These are phyloP conservation scores for Vandiemenella viatica DNA, from an alignment of 2,888 invertebrate genomes.

Conservation along the genomic window DNA sequence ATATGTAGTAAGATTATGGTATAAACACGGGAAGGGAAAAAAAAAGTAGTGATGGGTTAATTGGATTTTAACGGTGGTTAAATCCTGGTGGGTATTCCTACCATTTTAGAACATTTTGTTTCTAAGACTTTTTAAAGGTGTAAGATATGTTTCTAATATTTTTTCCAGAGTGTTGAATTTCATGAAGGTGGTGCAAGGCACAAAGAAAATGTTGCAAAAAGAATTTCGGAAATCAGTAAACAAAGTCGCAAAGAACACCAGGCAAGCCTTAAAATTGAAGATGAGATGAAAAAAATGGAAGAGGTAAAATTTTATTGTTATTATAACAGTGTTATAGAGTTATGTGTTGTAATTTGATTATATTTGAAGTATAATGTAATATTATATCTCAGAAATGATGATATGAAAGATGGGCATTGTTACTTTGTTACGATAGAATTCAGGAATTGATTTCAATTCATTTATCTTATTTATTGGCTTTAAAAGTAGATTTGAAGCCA, in stretches of 20 bases:
- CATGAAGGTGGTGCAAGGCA: constrained; percentile 88
- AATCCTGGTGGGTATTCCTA: background rate
- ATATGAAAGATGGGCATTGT: too few relatives aligned
- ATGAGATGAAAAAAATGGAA: constrained; percentile 77
- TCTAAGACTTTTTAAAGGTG: background rate
- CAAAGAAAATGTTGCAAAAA: constrained; percentile 78
- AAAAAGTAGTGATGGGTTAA: too few relatives aligned
- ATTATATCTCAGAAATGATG: too few relatives aligned
- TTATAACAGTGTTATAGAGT: background rate
- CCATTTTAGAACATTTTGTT: background rate
- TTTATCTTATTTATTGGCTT: too few relatives aligned
- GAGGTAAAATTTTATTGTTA: constrained; percentile 30
- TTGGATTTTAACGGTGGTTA: too few relatives aligned
- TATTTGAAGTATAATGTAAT: too few relatives aligned
- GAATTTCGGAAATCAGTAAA: constrained; percentile 68
- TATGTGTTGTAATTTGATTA: too few relatives aligned
- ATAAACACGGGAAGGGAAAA: too few relatives aligned
- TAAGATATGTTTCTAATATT: background rate
- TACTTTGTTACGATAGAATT: too few relatives aligned
- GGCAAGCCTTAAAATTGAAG: constrained; percentile 58
- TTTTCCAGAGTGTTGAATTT: constrained; percentile 72
- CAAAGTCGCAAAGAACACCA: constrained; percentile 68
- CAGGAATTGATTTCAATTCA: too few relatives aligned
- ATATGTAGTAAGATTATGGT: too few relatives aligned
- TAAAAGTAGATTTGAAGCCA: too few relatives aligned